Evolutionary conservation across 2,888 invertebrate genomes (phyloP).

Genomic region (Agrochola litura): DNA sequence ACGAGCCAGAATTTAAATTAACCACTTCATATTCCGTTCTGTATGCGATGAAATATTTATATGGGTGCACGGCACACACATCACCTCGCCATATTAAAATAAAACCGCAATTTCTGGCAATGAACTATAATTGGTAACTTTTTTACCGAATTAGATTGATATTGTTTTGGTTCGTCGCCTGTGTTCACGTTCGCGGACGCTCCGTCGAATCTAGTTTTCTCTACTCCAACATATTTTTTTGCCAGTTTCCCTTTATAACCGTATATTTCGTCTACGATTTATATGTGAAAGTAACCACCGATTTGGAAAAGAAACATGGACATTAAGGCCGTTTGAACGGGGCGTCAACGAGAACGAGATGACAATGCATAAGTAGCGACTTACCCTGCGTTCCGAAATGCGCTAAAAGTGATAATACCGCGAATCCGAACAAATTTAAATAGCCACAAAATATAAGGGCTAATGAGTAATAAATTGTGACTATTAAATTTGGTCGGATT

Average conservation of each 20-base stretch:
- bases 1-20: conserved; percentile 85
- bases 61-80: conserved; percentile 73
- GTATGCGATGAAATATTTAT: conserved; percentile 82
- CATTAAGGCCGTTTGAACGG: no score
- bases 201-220: background rate
- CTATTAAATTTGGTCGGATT: no score
- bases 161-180: conserved; percentile 35
- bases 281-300: background rate
- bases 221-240: background rate
- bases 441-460: no score
- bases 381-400: no score
- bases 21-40: conserved; percentile 84
- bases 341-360: no score
- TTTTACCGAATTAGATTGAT: conserved; percentile 63
- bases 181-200: no score
- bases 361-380: no score
- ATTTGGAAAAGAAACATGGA: background rate
- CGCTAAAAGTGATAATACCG: no score
- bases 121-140: conserved; percentile 47
- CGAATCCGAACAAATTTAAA: no score
- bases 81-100: conserved; percentile 71
- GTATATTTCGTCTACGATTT: background rate
- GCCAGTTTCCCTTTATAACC: background rate
- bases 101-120: conserved; percentile 69
- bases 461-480: no score